A percentile compares a stretch with the other conserved stretches of the same genome.
Conservation (phyloP, 2,797 vertebrate species). For the Gastrophryne carolinensis region DNA sequence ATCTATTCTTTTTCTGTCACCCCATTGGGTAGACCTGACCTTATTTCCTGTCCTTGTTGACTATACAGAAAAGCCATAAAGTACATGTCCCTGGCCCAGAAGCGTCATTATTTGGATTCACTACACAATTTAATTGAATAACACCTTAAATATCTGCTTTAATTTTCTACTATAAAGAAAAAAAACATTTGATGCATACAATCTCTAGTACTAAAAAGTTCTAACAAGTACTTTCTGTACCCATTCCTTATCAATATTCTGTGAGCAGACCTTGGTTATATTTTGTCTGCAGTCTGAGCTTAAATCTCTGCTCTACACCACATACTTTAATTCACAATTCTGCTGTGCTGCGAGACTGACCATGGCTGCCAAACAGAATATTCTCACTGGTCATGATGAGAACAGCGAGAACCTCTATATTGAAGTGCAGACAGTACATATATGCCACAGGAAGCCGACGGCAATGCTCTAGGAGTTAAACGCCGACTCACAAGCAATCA, state of each 20-base stretch:
- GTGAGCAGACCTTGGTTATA: conserved; percentile 15
- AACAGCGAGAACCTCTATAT: conserved; percentile 1
- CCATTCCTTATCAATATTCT: conserved; percentile 15
- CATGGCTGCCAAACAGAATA: conserved; percentile 15
- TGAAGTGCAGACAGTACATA: background rate
- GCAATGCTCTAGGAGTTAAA: background rate
- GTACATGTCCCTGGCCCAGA: too few species aligned
- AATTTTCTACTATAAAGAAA: too few species aligned
- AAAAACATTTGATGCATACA: too few species aligned
- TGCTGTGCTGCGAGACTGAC: background rate
- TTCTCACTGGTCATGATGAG: background rate
- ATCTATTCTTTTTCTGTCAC: too few species aligned
- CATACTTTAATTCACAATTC: conserved; percentile 12
- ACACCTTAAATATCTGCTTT: too few species aligned
- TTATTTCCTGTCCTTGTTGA: too few species aligned
- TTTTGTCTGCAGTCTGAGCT: conserved; percentile 25
- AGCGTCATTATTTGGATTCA: too few species aligned
- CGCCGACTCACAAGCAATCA: conserved; percentile 1
- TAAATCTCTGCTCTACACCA: conserved; percentile 10
- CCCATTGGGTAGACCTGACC: too few species aligned
- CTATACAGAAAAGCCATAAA: too few species aligned
- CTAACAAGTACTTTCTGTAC: background rate
- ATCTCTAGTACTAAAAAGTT: conserved; percentile 3
- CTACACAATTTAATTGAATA: too few species aligned
- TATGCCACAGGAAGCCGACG: background rate